phyloP scores from a whole-genome alignment of 2,797 vertebrate species.

The Botia almorhae region DNA sequence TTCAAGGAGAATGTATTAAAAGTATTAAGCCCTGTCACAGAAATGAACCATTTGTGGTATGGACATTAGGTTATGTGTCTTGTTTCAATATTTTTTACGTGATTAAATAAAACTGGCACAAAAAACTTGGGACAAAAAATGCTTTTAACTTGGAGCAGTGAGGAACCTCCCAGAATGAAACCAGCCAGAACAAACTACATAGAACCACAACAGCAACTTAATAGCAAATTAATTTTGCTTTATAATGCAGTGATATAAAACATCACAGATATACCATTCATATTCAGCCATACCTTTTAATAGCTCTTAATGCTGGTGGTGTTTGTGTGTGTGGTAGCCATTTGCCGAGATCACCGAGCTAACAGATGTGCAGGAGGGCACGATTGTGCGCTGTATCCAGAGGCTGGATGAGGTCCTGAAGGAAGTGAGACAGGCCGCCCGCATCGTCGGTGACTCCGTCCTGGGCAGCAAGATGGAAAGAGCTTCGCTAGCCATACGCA shows the following conservation, averaged over 20 bases:
- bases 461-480: constrained; percentile 92
- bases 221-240: too few species aligned
- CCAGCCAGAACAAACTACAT: too few species aligned
- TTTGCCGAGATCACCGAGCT: constrained; percentile 88
- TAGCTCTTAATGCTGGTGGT: neutral
- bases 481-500: constrained; percentile 86
- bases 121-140: too few species aligned
- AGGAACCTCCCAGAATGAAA: too few species aligned
- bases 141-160: too few species aligned
- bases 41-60: too few species aligned
- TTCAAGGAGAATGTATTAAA: neutral
- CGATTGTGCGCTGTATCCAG: constrained; percentile 92
- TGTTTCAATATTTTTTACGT: too few species aligned
- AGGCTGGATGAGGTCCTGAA: constrained; percentile 91
- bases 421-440: constrained; percentile 87
- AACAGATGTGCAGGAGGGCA: constrained; percentile 90
- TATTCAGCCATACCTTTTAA: neutral
- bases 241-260: neutral
- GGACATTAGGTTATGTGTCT: too few species aligned
- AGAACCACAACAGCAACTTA: too few species aligned
- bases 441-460: constrained; percentile 89
- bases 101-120: too few species aligned
- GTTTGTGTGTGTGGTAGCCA: constrained; percentile 72
- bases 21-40: too few species aligned
- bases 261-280: neutral